Percentiles rank a stretch among this genome's conserved stretches.
phyloP scores from a whole-genome alignment of 1,140 invertebrate species.

The Zaprionus lachaisei region DNA sequence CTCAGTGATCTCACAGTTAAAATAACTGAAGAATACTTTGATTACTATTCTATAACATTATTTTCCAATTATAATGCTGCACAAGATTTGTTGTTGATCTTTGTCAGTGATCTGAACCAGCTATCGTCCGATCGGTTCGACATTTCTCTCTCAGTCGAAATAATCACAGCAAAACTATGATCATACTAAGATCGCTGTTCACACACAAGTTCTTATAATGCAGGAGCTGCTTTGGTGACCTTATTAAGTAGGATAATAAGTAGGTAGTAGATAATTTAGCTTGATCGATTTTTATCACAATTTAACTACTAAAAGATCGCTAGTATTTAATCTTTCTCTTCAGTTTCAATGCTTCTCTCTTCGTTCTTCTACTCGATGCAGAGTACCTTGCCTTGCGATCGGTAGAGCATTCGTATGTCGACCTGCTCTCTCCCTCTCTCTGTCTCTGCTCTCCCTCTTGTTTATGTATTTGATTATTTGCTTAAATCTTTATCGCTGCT shows the following conservation, averaged over 20 bases:
- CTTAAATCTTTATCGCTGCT: slow-evolving; percentile 80
- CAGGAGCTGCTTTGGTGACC: too few relatives aligned
- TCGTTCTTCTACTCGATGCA: background rate
- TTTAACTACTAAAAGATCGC: too few relatives aligned
- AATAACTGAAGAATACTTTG: too few relatives aligned
- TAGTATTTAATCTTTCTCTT: background rate
- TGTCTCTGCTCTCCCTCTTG: slow-evolving; percentile 44
- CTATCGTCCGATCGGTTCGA: background rate
- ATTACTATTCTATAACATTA: background rate
- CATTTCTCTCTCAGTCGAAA: background rate
- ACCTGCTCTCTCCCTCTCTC: background rate
- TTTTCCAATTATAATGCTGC: too few relatives aligned
- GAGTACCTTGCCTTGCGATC: background rate
- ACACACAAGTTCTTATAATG: too few relatives aligned
- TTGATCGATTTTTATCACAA: too few relatives aligned
- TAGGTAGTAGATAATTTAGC: too few relatives aligned
- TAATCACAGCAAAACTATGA: background rate
- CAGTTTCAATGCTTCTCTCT: background rate
- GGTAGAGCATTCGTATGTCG: slow-evolving; percentile 13
- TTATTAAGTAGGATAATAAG: too few relatives aligned
- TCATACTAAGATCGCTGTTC: background rate
- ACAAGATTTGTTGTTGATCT: background rate
- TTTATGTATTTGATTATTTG: slow-evolving; percentile 81
- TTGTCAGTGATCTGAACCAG: background rate
- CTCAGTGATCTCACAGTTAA: too few relatives aligned